Base-by-base conservation (phyloP, 2,113 vertebrate genomes). In the Corvus hawaiiensis region DNA sequence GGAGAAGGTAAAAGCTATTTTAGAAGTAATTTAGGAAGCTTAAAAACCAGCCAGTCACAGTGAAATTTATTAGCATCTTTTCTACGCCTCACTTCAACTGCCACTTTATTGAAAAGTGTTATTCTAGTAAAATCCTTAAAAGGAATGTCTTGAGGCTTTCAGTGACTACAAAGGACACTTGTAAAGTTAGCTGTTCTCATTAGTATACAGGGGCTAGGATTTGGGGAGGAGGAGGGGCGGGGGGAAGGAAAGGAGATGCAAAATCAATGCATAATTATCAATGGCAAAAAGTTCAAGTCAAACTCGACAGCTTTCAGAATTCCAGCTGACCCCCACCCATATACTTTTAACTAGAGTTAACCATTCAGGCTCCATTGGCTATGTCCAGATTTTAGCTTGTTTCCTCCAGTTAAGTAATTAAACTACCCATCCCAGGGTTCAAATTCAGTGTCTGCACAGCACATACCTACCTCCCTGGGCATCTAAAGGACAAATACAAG, bases 61-160 rank as follows among this genome's bases (percentile, higher is more conserved):
- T 71, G 64, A 97, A 93, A 94, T 96, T 94, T 94, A 96, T 95
- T 94, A 95, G 94, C 92, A 92, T 94, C 93, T 96, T 95, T 93
- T 93, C 93, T 84, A 92, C 46, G 66, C 73, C 93, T 93, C 79
- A 72, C 90, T 96, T 92, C 92, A 93, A 92, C 88, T 86, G 94
- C 90, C 92, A 89, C 90, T 96, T 96, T 95, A 96, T 95, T 95
- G 92, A 96, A 88, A 96, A 86, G 88, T 96, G 92, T 95, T 94
- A 93, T 96, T 96, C 96, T 92, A 96, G 96, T 96, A 95, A 97
- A 97, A 96, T 94, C 96, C 94, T 93, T 92, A 93, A 92, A 94
- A 95, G 83, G 92, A 96, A 95, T 92, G 96, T 93, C 96, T 94
- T 23, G 1, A 84, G 96, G 93, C 88, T 96, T 95, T 96, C 94